Base-by-base conservation (phyloP, 2,797 vertebrate species). In the Liparis tanakae region DNA sequence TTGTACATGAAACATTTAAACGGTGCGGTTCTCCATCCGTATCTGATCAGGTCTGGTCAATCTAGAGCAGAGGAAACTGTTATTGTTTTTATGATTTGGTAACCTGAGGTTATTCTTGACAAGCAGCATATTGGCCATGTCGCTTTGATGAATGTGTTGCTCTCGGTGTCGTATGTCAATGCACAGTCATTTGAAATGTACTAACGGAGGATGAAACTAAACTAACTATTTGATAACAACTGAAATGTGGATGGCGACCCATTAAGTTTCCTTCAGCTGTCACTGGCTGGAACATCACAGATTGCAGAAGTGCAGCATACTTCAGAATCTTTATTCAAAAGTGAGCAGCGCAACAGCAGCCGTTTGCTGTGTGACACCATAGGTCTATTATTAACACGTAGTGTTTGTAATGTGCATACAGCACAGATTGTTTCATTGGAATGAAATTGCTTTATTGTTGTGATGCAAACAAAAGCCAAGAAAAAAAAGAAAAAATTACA, bases 211-310 rank as follows among this genome's bases (percentile, higher is more conserved):
- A 66, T 58, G 39, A 64, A 79, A 62, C 13, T 7, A 9, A 43
- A 62, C 13, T 6, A 48, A 43, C 64, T 33, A 41, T 48, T 56
- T 51, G 17, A 81, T 75, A 44, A 33, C 44, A 58, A 60, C 54
- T 67, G 67, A 63, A 67, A 80, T 39, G 34, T 22, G 15, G 65
- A 55, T n/a, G 20, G 10, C 55, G 44, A 25, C 10, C 33, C 46
- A 67, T 75, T 76, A 53, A 74, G 74, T 51, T 80, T 71, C 33
- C 53, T 68, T 50, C 69, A 66, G 70, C 62, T 67, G 70, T 51
- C 81, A 70, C 80, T 80, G 70, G 78, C 80, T 82, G 79, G 53
- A 81, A 55, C 70, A 58, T 78, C 75, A 36, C 56, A 79, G 78
- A 85, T 81, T 85, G 72, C 71, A 58, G 46, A 71, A 50, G 20